These are phyloP conservation scores for Aselliscus stoliczkanus DNA, from an alignment of 2,797 vertebrate genomes.

Conservation along the genomic window DNA sequence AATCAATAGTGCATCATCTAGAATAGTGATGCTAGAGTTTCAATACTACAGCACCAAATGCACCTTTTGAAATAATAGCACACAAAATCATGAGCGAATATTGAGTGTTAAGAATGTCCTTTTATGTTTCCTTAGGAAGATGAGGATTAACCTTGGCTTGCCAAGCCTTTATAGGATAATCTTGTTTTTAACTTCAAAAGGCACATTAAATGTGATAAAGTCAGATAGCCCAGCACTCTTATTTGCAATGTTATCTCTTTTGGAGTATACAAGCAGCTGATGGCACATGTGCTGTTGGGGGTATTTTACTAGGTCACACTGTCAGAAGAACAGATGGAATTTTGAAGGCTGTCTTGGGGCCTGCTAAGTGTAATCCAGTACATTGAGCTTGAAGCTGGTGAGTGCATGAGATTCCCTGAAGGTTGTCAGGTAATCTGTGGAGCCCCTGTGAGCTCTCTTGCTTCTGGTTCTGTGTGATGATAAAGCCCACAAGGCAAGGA, in stretches of 20 bases:
- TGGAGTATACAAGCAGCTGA: not conserved
- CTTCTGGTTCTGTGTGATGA: not conserved
- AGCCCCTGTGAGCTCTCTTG: not conserved
- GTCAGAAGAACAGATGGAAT: not conserved
- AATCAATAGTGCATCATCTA: conserved; percentile 55
- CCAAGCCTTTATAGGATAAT: conserved; percentile 50
- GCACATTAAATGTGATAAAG: conserved; percentile 40
- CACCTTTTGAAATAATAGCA: conserved; percentile 39
- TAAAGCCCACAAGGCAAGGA: not conserved
- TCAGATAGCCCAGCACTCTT: conserved; percentile 14
- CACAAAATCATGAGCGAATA: not conserved
- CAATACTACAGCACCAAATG: conserved; percentile 67
- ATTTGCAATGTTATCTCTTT: conserved; percentile 60
- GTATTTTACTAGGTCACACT: conserved; percentile 34
- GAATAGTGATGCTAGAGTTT: conserved; percentile 63
- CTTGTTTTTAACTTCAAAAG: conserved; percentile 60
- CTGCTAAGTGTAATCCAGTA: conserved; percentile 4
- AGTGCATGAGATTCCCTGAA: not conserved
- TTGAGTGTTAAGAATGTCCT: not conserved
- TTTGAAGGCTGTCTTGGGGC: not conserved
- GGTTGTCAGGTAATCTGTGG: not conserved
- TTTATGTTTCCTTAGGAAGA: conserved; percentile 45
- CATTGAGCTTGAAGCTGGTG: not conserved
- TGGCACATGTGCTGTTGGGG: not conserved
- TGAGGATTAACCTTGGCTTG: conserved; percentile 47